Evolutionary conservation across 2,797 vertebrate genomes (phyloP), one percentile per base, ranked within the genome.

Genomic region (Sparidentex hasta): DNA sequence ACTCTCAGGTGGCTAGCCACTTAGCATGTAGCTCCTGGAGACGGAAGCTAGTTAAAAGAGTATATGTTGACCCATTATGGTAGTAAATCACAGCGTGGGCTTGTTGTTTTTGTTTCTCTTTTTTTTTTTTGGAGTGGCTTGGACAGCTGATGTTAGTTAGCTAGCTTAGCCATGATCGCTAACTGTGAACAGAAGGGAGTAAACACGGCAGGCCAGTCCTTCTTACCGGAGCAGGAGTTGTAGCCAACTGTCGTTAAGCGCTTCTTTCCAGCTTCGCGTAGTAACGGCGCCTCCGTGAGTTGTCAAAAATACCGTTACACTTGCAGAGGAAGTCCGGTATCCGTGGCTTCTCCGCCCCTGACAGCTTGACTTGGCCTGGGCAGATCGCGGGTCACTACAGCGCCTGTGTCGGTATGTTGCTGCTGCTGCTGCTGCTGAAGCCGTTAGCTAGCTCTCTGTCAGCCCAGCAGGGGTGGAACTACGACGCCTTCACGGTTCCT

Each of bases 221-320:
- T 93, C 92, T 93, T 83, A 94, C 92, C 92, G 43, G 80, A 89
- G 78, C 73, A 80, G 75, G 85, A 90, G 72, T 92, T 92, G 69
- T 29, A 81, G 85, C 83, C 78, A 91, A 86, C 78, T 78, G 65
- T 65, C 83, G 81, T 82, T 87, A 89, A 89, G 87, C 89, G 52
- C 81, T 81, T 82, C 78, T 77, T 80, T 84, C 64, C 90, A 87
- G 78, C 78, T 63, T 70, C 83, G 67, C 82, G 68, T 44, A 14
- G 81, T 80, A 76, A 66, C 68, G 61, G 20, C 20, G 72, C 76
- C 18, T 48, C 58, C 68, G 25, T 11, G 74, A 81, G 63, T 63
- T 69, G 13, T 61, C 38, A 18, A 23, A 72, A 52, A 74, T 2
- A 46, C 48, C 3, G 47, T 17, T 7, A 47, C 29, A 18, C 14